These are phyloP conservation scores for Danio jaintianensis DNA, from an alignment of 2,797 vertebrate genomes.

Conservation along the genomic window DNA sequence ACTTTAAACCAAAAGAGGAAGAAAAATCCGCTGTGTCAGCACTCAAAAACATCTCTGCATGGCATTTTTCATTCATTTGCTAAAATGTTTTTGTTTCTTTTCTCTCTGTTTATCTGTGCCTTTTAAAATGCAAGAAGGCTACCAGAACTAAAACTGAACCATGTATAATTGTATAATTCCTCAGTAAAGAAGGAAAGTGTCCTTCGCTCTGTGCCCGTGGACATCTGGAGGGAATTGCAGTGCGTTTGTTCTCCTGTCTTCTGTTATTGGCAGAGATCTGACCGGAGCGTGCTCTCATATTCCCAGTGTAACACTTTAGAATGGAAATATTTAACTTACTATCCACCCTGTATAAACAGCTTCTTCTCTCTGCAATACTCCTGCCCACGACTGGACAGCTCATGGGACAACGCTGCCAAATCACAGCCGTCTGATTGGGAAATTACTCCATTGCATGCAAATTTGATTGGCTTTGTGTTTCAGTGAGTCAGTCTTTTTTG, in stretches of 20 bases:
- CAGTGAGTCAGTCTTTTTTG: background rate
- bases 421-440: background rate
- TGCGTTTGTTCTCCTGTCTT: slow-evolving; percentile 23
- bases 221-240: slow-evolving; percentile 42
- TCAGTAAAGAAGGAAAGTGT: slow-evolving; percentile 15
- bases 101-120: background rate
- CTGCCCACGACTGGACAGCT: slow-evolving; percentile 25
- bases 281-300: slow-evolving; percentile 45
- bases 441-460: background rate
- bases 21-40: background rate
- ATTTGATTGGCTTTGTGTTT: background rate
- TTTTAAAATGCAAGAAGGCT: slow-evolving; percentile 12
- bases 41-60: background rate
- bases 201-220: background rate
- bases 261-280: slow-evolving; percentile 41
- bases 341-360: slow-evolving; percentile 36
- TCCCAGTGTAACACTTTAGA: slow-evolving; percentile 48
- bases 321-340: slow-evolving; percentile 47
- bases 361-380: background rate
- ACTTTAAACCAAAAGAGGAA: no score
- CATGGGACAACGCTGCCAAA: background rate
- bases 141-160: slow-evolving; percentile 22
- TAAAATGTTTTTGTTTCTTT: background rate
- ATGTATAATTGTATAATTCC: slow-evolving; percentile 39
- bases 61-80: background rate